A percentile compares a stretch with the other conserved stretches of the same genome.
Evolutionary conservation across 2,113 vertebrate genomes (phyloP).

Genomic region (Macquaria ambigua): DNA sequence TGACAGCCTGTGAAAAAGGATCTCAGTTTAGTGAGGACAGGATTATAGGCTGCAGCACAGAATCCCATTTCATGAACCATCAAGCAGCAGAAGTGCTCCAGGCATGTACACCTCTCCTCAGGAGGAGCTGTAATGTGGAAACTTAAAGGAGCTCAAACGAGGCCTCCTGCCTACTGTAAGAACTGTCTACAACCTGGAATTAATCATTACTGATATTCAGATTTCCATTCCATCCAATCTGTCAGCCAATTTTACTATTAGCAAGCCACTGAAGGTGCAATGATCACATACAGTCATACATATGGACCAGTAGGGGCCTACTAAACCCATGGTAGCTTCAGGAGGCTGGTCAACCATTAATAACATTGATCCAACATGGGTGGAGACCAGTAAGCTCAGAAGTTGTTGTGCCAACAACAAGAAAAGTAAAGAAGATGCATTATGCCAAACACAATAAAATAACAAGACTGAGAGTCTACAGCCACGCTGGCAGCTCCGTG

Average conservation of each 20-base stretch:
- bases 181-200: not conserved
- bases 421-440: not conserved
- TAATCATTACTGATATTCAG: not conserved
- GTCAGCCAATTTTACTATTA: not conserved
- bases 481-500: not conserved
- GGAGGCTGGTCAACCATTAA: not conserved
- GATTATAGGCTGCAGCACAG: constrained; percentile 63
- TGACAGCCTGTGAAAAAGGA: constrained; percentile 52
- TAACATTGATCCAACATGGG: not conserved
- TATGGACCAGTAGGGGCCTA: not conserved
- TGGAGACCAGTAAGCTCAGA: not conserved
- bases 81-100: constrained; percentile 56
- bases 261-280: not conserved
- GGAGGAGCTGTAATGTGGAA: constrained; percentile 27
- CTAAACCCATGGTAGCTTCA: not conserved
- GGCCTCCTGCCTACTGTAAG: not conserved
- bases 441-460: not conserved
- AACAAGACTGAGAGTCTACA: not conserved
- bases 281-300: not conserved
- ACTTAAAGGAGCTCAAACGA: constrained; percentile 11
- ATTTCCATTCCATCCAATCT: not conserved
- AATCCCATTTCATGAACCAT: constrained; percentile 83
- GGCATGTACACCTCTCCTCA: constrained; percentile 12
- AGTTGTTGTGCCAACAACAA: not conserved
- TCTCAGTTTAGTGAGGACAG: constrained; percentile 42